phyloP scores from a whole-genome alignment of 2,797 vertebrate species.

The Liasis olivaceus region DNA sequence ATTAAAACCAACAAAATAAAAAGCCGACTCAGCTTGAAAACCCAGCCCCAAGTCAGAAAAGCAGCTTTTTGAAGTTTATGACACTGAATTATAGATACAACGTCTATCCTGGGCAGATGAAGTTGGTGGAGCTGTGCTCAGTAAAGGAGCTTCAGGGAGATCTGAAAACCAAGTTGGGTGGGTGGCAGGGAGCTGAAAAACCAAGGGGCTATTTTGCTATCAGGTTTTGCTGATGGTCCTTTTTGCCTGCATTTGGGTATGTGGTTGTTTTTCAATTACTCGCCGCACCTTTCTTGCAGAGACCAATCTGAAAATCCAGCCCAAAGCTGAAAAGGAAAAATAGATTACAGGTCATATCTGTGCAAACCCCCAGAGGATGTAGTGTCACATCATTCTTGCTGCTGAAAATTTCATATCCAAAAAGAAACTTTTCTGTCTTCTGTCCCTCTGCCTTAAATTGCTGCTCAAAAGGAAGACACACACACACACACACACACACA shows the following conservation, averaged over 20 bases:
- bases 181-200: not conserved
- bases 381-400: not conserved
- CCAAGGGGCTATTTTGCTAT: not conserved
- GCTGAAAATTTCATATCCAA: not conserved
- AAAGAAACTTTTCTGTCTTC: not conserved
- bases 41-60: slow-evolving; percentile 11
- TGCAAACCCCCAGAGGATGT: not conserved
- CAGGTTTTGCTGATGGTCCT: not conserved
- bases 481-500: not conserved
- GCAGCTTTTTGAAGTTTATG: slow-evolving; percentile 16
- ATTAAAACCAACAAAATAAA: not conserved
- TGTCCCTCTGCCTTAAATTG: not conserved
- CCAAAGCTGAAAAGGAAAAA: not conserved
- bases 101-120: not conserved
- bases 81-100: slow-evolving; percentile 19
- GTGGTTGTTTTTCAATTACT: not conserved
- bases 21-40: slow-evolving; percentile 1
- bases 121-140: slow-evolving; percentile 14
- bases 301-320: not conserved
- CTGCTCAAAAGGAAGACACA: not conserved
- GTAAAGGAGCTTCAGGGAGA: slow-evolving; percentile 26
- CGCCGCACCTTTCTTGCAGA: not conserved
- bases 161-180: not conserved
- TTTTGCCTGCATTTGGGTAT: not conserved
- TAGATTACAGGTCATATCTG: not conserved